Evolutionary conservation across 2,797 vertebrate species (phyloP), one percentile per base, ranked within the genome.

Genomic region (Scolopax bukidnonensis): DNA sequence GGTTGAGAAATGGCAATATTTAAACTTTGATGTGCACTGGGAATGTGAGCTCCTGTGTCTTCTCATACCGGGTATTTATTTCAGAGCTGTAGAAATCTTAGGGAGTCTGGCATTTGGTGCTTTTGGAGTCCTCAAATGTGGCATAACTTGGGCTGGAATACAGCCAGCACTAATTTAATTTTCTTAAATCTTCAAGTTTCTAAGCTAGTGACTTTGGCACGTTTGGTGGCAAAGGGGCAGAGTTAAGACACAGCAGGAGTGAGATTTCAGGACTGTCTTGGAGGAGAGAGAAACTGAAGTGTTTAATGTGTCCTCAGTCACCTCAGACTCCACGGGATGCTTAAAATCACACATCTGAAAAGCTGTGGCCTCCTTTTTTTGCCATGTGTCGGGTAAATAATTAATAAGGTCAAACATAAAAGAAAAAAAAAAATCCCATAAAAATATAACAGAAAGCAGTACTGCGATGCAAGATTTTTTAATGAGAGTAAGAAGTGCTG

Each of bases 381-480:
- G 3, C 13, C 2, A 9, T 0, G 3, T 30, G 20, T 8, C 10
- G 9, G 20, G 28, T 6, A 36, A 70, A 67, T 32, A 40, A 43
- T 33, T 6, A 36, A 1, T 11, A 5, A 84, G 68, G 4, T 9
- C 14, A 51, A 63, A 41, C 4, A 3, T 0, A 48, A 25, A 21
- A 47, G 21, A 21, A 25, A 61, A 69, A 56, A 23, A 23, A 10
- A 38, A 59, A 25, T 47, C 16, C 33, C 4, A 57, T 59, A 13
- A 54, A 71, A 77, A 47, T 3, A 61, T 5, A 38, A 63, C 61
- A 32, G 10, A 70, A 82, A 60, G 36, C 69, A 60, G 20, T 1
- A 1, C 3, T 59, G 47, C 0, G 20, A 94, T 96, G 94, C 92
- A 60, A 86, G 67, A n/a, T 30, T 28, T 93, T 96, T 96, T 96